Conservation (phyloP, 2,113 vertebrate genomes). For the Geococcyx californianus region DNA sequence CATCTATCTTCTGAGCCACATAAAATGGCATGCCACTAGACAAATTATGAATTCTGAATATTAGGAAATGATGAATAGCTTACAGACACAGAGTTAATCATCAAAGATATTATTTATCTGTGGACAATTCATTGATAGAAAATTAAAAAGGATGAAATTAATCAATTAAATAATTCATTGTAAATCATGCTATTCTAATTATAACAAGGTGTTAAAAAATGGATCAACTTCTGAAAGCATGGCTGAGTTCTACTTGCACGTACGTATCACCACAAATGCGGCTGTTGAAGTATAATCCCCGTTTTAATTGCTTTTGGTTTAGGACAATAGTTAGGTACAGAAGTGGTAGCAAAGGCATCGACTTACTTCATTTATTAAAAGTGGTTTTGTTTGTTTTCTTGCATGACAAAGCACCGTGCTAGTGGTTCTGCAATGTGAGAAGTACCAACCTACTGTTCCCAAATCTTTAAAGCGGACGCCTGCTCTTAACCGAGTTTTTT, state of each 20-base stretch:
- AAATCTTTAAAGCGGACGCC: background rate
- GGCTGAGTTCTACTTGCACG: background rate
- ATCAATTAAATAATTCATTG: slow-evolving; percentile 63
- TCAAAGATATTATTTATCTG: slow-evolving; percentile 1
- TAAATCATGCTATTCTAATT: slow-evolving; percentile 40
- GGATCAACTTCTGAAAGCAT: background rate
- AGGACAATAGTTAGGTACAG: background rate
- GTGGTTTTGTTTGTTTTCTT: slow-evolving; percentile 31
- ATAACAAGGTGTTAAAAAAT: slow-evolving; percentile 49
- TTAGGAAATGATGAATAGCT: slow-evolving; percentile 12
- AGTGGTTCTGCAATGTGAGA: background rate
- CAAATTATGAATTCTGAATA: background rate
- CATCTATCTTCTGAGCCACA: background rate
- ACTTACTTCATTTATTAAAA: slow-evolving; percentile 13
- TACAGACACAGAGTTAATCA: background rate
- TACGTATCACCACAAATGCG: background rate
- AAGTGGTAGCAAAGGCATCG: slow-evolving; percentile 10
- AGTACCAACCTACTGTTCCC: background rate
- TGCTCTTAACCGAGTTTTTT: background rate
- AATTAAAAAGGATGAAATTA: slow-evolving; percentile 34
- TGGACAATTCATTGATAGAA: slow-evolving; percentile 13
- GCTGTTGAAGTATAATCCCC: slow-evolving; percentile 7
- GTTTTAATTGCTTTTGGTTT: slow-evolving; percentile 50
- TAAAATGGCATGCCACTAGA: background rate
- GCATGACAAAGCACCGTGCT: background rate